phyloP scores from a whole-genome alignment of 1,140 invertebrate species.

The Magallana ariakensis region DNA sequence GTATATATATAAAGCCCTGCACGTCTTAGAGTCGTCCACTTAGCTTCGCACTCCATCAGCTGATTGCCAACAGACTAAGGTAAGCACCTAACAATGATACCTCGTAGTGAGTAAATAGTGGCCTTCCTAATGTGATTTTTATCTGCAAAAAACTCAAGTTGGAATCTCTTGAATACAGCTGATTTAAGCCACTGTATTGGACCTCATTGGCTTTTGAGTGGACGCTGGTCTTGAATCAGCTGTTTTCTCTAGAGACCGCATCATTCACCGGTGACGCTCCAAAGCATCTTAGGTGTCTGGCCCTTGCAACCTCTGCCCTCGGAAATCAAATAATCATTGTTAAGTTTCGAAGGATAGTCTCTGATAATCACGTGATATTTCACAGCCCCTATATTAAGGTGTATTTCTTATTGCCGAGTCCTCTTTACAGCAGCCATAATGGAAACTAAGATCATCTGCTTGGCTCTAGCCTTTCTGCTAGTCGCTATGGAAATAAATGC shows the following conservation, averaged over 20 bases:
- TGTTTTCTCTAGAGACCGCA: neutral
- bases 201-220: neutral
- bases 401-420: neutral
- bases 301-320: neutral
- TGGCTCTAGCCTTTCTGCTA: slow-evolving; percentile 12
- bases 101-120: no score
- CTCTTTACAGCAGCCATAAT: slow-evolving; percentile 4
- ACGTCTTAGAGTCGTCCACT: neutral
- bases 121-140: no score
- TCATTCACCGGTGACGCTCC: neutral
- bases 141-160: no score
- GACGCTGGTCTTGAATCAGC: slow-evolving; percentile 7
- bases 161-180: slow-evolving; percentile 9
- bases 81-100: neutral
- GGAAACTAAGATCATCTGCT: slow-evolving; percentile 4
- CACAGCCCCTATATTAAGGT: neutral
- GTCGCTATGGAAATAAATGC: slow-evolving; percentile 19
- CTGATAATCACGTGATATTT: neutral
- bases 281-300: neutral
- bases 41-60: slow-evolving; percentile 1
- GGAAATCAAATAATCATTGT: neutral
- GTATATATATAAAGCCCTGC: slow-evolving; percentile 22
- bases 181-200: neutral
- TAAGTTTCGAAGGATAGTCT: neutral
- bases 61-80: neutral